A percentile compares a stretch with the other conserved stretches of the same genome.
phyloP scores from a whole-genome alignment of 1,140 invertebrate species.

The Acarapis woodi region DNA sequence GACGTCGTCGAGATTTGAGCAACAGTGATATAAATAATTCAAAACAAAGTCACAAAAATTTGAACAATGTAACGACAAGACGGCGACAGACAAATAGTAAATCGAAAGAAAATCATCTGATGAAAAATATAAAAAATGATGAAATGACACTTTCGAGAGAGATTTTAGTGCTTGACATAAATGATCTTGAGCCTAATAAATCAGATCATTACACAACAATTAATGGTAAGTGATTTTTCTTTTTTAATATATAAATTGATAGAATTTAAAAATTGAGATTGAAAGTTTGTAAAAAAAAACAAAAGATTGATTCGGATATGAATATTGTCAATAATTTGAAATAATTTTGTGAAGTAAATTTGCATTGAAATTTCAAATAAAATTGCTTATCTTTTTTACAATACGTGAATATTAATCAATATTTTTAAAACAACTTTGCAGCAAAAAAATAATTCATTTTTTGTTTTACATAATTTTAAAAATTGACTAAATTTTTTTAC shows the following conservation, averaged over 20 bases:
- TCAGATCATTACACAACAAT: constrained; percentile 4
- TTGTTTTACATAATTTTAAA: not conserved
- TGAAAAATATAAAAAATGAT: too few relatives aligned
- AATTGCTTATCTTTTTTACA: too few relatives aligned
- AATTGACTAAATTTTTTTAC: not conserved
- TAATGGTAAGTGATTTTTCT: constrained; percentile 4
- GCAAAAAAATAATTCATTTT: not conserved
- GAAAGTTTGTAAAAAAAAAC: not conserved
- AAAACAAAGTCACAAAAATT: constrained; percentile 3
- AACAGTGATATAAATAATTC: constrained; percentile 18
- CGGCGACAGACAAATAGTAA: too few relatives aligned
- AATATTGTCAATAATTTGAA: too few relatives aligned
- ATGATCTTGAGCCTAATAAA: constrained; percentile 29
- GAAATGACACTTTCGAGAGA: constrained; percentile 81
- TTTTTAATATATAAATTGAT: not conserved
- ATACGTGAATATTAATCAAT: too few relatives aligned
- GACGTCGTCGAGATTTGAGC: constrained; percentile 34
- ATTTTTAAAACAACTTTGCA: too few relatives aligned
- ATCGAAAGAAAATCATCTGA: too few relatives aligned
- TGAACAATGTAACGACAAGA: constrained; percentile 15
- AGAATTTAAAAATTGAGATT: not conserved
- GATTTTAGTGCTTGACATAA: constrained; percentile 64
- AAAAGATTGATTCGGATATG: not conserved
- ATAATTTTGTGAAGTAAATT: too few relatives aligned
- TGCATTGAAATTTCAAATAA: too few relatives aligned